Evolutionary conservation across 2,888 invertebrate genomes (phyloP), one percentile per base, ranked within the genome.

Genomic region (Cantharis rustica): DNA sequence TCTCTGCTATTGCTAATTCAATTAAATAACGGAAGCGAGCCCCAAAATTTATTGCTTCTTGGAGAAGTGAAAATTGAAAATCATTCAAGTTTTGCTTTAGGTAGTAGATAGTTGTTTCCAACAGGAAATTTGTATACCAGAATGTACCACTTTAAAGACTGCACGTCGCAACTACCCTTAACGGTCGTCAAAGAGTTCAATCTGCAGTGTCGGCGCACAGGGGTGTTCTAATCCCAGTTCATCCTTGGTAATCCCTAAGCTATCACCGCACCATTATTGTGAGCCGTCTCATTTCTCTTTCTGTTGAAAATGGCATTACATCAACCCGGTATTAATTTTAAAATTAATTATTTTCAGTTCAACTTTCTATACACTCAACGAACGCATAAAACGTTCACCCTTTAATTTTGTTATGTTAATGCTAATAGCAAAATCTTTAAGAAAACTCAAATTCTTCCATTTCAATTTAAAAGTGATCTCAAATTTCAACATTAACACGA

Each of bases 241-340:
- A 86, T 85, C 85, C 86, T 79, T 80, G 80, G 81, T 86, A 86
- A 86, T 86, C 85, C 84, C 76, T 80, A 80, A 81, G 83, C 85
- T 85, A 85, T 85, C 85, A 85, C 84, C 85, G 83, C 84, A 84
- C 84, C 83, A 85, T 85, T 85, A 85, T 84, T 83, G 82, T 75
- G 80, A 82, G 82, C 80, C 79, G 82, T 80, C 82, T 80, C 83
- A 83, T 85, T 85, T 84, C 85, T 84, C 84, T 83, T 81, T 75
- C 80, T 77, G 78, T 74, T 78, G 76, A 76, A 77, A 75, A 75
- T 80, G 75, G 75, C 73, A 71, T 73, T 71, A 77, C 71, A 71
- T 73, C 61, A 66, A 70, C 66, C 11, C 9, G 31, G 71, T 72
- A 73, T 76, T 20, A 61, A 15, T 16, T 71, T 71, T 62, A 47